Percentiles rank a stretch among this genome's conserved stretches.
Conservation (phyloP, 2,888 invertebrate species). For the Halictus quadricinctus region DNA sequence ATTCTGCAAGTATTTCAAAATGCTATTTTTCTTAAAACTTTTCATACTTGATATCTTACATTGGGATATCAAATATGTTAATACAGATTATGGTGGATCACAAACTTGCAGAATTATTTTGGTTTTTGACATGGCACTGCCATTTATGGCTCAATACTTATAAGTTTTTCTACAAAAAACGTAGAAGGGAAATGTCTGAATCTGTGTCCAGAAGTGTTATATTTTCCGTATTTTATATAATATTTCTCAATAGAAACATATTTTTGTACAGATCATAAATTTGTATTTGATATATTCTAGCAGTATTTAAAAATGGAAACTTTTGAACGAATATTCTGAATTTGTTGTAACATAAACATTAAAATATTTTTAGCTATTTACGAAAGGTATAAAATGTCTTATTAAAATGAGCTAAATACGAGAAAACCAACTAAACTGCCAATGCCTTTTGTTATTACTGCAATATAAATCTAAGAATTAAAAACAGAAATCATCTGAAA, state of each 20-base stretch:
- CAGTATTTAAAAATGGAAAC: constrained; percentile 27
- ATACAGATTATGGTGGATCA: constrained; percentile 49
- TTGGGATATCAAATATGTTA: constrained; percentile 59
- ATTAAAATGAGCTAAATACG: constrained; percentile 19
- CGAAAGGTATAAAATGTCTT: constrained; percentile 19
- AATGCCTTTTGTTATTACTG: constrained; percentile 29
- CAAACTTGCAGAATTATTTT: constrained; percentile 56
- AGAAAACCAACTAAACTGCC: constrained; percentile 38
- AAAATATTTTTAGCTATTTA: constrained; percentile 17
- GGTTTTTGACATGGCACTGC: constrained; percentile 77
- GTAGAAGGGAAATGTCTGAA: constrained; percentile 73
- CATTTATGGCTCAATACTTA: constrained; percentile 79
- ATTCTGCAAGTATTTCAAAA: constrained; percentile 50
- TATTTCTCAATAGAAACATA: constrained; percentile 67
- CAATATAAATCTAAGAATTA: constrained; percentile 24
- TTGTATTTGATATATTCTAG: constrained; percentile 24
- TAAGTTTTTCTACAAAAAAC: constrained; percentile 74
- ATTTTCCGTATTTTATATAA: constrained; percentile 62
- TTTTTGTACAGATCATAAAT: constrained; percentile 72
- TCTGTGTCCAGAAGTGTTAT: constrained; percentile 38
- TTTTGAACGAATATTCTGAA: constrained; percentile 27
- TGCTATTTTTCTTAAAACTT: constrained; percentile 53
- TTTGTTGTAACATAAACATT: background rate
- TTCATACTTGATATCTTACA: constrained; percentile 59
- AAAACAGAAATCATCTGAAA: constrained; percentile 30